Base-by-base conservation (phyloP, 1,140 invertebrate species). In the Belonocnema kinseyi region DNA sequence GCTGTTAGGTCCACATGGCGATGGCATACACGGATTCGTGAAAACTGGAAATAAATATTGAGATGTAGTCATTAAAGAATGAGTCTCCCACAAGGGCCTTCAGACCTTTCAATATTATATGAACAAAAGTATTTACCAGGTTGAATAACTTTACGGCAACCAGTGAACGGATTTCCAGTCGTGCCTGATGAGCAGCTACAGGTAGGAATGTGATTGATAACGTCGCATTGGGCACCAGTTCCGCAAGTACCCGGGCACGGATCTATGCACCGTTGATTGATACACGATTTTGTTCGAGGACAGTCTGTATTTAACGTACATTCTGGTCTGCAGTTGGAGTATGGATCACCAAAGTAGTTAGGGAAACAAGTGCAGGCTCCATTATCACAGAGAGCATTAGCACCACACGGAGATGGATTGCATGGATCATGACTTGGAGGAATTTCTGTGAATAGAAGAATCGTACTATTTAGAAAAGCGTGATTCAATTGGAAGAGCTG, bases 281-380 rank as follows among this genome's bases (percentile, higher is more conserved):
- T 93, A 84, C 96, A 97, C 3, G 95, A 94, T 88, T 94, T 95
- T 61, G 93, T 92, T 58, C 94, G 92, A 4, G 95, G 91, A 88
- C 96, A 97, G 77, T 97, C 96, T 2, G 95, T 94, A 87, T 96
- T 97, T 84, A 96, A 93, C 0, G 96, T 94, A 88, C 96, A 97
- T 89, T 97, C 96, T 16, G 96, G 96, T 79, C 95, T 91, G 88
- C 97, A 97, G 19, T 89, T 91, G 0, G 81, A 82, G 73, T 92
- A 93, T 72, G 96, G 95, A 81, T 95, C 93, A 75, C 96, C 96
- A 52, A 96, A 93, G 80, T 96, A 96, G 82, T 95, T 95, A 11
- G 93, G 91, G 6, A 93, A 88, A 86, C 96, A 97, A 58, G 93
- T 93, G 85, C 96, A 97, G n/a, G 94, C 92, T 51, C 95, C 94